Base-by-base conservation (phyloP, 2,797 vertebrate species). In the Sternarchorhynchus goeldii region DNA sequence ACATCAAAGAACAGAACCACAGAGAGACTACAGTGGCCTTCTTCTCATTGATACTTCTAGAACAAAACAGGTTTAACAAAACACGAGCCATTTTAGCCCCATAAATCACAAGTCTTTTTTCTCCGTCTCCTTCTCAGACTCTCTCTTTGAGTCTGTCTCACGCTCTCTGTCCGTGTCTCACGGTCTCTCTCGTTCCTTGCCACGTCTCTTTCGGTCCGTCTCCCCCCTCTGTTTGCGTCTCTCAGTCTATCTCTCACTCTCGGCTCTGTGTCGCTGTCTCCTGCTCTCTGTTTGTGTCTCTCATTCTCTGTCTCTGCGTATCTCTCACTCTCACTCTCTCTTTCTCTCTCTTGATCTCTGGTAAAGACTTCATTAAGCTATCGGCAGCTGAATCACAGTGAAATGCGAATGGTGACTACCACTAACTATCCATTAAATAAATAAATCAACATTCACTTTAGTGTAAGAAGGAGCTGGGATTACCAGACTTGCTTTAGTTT, bases 1-100 rank as follows among this genome's bases (percentile, higher is more conserved):
- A 81, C 63, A 77, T 77, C 80, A 81, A 74, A 77, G 70, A 34
- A 60, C 69, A 17, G 62, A 50, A 67, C 63, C 62, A 73, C 68
- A 73, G 29, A 65, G 55, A 12, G 50, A 6, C 31, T 58, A 34
- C 29, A 57, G 57, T 10, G 21, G 18, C 57, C 20, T 17, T 1
- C 29, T 68, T 50, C 16, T 29, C 39, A 20, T 14, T 36, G 56
- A 32, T 17, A 31, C 21, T 20, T 21, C 57, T 14, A 18, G 31
- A 57, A 56, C 64, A 76, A 76, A 76, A 68, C 63, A 68, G 53
- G 63, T 58, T 76, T 58, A 76, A 25, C 25, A 25, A 41, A 39
- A 63, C 10, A 20, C 34, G 41, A 31, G 67, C 25, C 45, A 69
- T 69, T 55, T 69, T 69, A 69, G 67, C 21, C 25, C 67, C 21